Percentiles rank a stretch among this genome's conserved stretches.
These are phyloP conservation scores for Nasalis larvatus DNA, from an alignment of 2,113 vertebrate genomes.

Conservation along the genomic window DNA sequence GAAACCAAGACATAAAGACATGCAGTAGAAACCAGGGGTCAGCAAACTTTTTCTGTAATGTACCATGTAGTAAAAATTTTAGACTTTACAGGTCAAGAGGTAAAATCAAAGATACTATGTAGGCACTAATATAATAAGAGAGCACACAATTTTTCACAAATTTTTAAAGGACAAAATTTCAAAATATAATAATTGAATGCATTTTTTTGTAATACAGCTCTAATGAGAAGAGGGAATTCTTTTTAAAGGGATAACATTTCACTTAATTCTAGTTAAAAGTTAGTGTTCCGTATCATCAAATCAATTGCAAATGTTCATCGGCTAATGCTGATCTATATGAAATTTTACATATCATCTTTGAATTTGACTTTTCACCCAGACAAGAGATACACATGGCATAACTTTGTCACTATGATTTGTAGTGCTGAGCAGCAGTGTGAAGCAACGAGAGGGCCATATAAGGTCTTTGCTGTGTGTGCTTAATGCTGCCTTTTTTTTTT, in stretches of 20 bases:
- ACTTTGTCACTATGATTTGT: not conserved
- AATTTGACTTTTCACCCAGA: not conserved
- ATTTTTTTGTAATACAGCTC: not conserved
- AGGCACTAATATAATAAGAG: not conserved
- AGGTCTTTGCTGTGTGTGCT: not conserved
- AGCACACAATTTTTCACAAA: not conserved
- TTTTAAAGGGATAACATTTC: not conserved
- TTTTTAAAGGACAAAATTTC: not conserved
- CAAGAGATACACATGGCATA: not conserved
- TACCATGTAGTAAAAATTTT: not conserved
- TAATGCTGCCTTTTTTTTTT: not conserved
- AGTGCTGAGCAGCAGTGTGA: not conserved
- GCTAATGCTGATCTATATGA: not conserved
- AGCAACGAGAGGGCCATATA: not conserved
- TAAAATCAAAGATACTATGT: not conserved
- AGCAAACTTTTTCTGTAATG: not conserved
- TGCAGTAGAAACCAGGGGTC: not conserved
- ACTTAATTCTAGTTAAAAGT: not conserved
- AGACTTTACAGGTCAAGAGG: not conserved
- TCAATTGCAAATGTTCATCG: not conserved
- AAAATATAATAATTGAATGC: not conserved
- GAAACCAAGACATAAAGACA: not conserved
- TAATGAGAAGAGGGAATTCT: not conserved
- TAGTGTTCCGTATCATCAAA: not conserved
- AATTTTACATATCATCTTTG: not conserved